Evolutionary conservation across 2,797 vertebrate genomes (phyloP), one percentile per base, ranked within the genome.

Genomic region (Diplodus puntazzo): DNA sequence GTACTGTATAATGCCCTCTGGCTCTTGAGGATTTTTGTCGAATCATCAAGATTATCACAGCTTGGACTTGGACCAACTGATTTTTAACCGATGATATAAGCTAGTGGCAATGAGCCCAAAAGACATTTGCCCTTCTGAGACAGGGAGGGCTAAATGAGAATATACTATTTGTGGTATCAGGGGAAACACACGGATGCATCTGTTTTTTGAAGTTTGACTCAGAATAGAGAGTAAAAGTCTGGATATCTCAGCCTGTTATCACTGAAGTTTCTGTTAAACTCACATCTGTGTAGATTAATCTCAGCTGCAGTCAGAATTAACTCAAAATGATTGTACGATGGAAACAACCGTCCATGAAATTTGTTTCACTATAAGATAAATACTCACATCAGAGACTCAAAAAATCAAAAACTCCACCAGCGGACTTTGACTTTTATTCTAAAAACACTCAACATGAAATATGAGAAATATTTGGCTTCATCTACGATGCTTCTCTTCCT

Each of bases 331-430:
- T 30, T 34, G 27, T 12, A n/a, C 16, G 21, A n/a, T 13, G 18
- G 17, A 42, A 30, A 16, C 54, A 43, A 57, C 65, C 20, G 23
- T 54, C 27, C 14, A 21, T n/a, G 27, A 20, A 49, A 61, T 49
- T 80, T 20, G 21, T 64, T 62, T 64, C 25, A 21, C 39, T 39
- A 30, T 49, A 23, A 48, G 48, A 65, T 60, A 21, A 17, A 49
- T 49, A 63, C 42, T 63, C 43, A 43, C 53, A 64, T 70, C 14
- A 42, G 16, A 60, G 27, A 23, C 42, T 17, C 11, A 14, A 39
- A 25, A 27, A 21, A 25, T 10, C 39, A 39, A 1, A 17, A 48
- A 25, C 50, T 64, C 16, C 66, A 30, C 39, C 55, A 42, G 12
- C 50, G 16, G 39, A 1, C 12, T 5, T 45, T 23, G 13, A 25